Conservation (phyloP, 1,140 invertebrate species). For the Eubasilissa regina region DNA sequence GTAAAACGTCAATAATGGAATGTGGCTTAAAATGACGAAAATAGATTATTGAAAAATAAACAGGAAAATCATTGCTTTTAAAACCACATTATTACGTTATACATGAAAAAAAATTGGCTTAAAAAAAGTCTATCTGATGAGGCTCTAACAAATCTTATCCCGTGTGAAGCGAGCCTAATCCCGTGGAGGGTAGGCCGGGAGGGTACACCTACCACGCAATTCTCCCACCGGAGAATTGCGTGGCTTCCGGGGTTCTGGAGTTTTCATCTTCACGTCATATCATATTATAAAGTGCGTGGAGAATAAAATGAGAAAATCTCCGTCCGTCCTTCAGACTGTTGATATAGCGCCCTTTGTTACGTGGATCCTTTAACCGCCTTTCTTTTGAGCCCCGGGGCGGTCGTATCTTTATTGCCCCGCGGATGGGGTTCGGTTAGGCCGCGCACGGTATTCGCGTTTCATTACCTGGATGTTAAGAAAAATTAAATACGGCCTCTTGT, state of each 20-base stretch:
- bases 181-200: background rate
- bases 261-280: conserved; percentile 29
- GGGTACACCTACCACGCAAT: too few species aligned
- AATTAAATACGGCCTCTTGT: too few species aligned
- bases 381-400: background rate
- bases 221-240: background rate
- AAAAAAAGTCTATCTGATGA: background rate
- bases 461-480: too few species aligned
- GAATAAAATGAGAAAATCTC: conserved; percentile 39
- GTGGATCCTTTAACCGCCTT: background rate
- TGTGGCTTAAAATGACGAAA: too few species aligned
- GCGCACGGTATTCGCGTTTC: too few species aligned
- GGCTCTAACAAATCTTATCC: conserved; percentile 14
- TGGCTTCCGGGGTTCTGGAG: conserved; percentile 10
- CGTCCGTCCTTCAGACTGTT: background rate
- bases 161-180: conserved; percentile 22
- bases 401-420: too few species aligned
- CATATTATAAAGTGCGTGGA: conserved; percentile 35
- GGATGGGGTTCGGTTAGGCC: too few species aligned
- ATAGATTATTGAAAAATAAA: too few species aligned
- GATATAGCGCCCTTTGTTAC: conserved; percentile 17
- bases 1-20: too few species aligned
- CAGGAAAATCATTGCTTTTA: too few species aligned
- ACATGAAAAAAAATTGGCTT: background rate
- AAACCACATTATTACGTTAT: too few species aligned